Conservation (phyloP, 2,888 invertebrate genomes). For the Cryptocephalus primarius region DNA sequence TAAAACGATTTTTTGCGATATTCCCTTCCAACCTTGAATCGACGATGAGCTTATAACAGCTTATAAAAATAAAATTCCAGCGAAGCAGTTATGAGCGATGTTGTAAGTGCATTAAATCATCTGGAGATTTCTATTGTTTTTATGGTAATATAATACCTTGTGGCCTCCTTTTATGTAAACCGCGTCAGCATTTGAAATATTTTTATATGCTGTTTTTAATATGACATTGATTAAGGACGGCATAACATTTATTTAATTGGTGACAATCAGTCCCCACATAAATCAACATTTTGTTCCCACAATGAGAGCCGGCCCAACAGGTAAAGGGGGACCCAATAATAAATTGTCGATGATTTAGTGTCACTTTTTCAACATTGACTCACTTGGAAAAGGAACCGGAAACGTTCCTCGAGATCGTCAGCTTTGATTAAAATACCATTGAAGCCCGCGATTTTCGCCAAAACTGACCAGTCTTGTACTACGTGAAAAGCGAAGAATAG, state of each 20-base stretch:
- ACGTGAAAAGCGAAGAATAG: not conserved
- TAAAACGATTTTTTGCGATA: no score
- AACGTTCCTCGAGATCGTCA: no score
- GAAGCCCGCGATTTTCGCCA: no score
- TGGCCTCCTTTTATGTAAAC: slow-evolving; percentile 17
- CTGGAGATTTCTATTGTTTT: slow-evolving; percentile 24
- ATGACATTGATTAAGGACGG: slow-evolving; percentile 29
- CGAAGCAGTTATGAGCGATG: slow-evolving; percentile 19
- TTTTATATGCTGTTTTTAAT: slow-evolving; percentile 26
- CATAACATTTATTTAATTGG: slow-evolving; percentile 27
- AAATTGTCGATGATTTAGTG: not conserved
- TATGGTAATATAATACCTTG: slow-evolving; percentile 24
- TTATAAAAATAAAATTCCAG: not conserved
- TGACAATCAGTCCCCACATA: slow-evolving; percentile 18
- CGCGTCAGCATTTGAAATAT: slow-evolving; percentile 20
- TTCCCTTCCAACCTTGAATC: no score
- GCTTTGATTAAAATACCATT: no score
- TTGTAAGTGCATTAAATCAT: slow-evolving; percentile 20
- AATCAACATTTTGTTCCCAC: slow-evolving; percentile 24
- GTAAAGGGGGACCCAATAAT: not conserved
- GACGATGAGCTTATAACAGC: no score
- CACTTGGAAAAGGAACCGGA: no score
- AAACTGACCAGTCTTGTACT: no score
- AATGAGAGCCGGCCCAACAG: slow-evolving; percentile 11
- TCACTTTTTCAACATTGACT: not conserved